phyloP scores from a whole-genome alignment of 2,797 vertebrate genomes.

The Parotocinclus haroldoi region DNA sequence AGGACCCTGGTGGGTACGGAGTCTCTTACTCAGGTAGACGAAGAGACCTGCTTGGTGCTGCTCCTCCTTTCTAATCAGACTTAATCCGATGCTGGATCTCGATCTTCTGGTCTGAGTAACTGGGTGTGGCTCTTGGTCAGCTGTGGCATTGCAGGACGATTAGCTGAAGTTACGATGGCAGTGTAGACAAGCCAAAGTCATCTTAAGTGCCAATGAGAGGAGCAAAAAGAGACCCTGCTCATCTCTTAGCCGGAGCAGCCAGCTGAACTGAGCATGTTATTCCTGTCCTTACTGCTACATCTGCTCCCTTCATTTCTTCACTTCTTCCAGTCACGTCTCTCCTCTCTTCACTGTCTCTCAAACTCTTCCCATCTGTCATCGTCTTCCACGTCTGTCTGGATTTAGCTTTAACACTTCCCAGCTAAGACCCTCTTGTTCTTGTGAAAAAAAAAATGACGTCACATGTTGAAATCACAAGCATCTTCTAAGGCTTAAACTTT shows the following conservation, averaged over 20 bases:
- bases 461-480: slow-evolving; percentile 7
- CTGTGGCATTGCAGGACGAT: slow-evolving; percentile 34
- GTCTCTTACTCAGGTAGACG: slow-evolving; percentile 49
- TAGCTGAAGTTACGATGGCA: slow-evolving; percentile 34
- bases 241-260: slow-evolving; percentile 29
- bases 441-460: neutral
- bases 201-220: slow-evolving; percentile 50
- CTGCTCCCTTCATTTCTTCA: slow-evolving; percentile 39
- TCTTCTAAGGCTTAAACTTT: slow-evolving; percentile 21
- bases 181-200: slow-evolving; percentile 46
- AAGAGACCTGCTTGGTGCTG: slow-evolving; percentile 43
- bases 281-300: slow-evolving; percentile 35
- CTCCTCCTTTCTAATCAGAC: slow-evolving; percentile 39
- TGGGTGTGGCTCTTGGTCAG: slow-evolving; percentile 44
- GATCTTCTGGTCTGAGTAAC: slow-evolving; percentile 26
- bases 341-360: slow-evolving; percentile 6
- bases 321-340: slow-evolving; percentile 22
- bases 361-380: slow-evolving; percentile 8
- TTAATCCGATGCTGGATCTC: slow-evolving; percentile 43
- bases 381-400: neutral
- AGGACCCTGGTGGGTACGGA: slow-evolving; percentile 25
- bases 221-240: slow-evolving; percentile 38
- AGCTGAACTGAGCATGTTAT: slow-evolving; percentile 28
- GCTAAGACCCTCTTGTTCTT: slow-evolving; percentile 14
- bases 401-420: neutral